Percentiles rank a stretch among this genome's conserved stretches.
Evolutionary conservation across 1,140 invertebrate species (phyloP).

Genomic region (Choristoneura fumiferana): DNA sequence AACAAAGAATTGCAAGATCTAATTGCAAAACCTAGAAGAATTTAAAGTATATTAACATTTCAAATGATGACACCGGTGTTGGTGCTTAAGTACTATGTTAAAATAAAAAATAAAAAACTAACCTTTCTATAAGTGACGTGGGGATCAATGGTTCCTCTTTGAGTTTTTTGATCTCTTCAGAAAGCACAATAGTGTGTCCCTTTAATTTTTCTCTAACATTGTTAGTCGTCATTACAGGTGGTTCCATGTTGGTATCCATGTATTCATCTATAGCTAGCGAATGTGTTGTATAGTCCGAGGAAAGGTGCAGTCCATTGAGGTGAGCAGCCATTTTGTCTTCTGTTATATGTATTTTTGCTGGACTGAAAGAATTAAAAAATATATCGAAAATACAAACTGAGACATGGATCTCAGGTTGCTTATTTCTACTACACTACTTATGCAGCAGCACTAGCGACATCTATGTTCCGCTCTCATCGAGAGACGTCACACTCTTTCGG

Average conservation of each 20-base stretch:
- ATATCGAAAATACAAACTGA: too few relatives aligned
- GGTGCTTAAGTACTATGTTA: too few relatives aligned
- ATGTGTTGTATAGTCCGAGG: constrained; percentile 69
- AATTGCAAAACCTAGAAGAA: too few relatives aligned
- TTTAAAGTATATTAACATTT: not conserved
- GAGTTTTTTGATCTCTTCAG: constrained; percentile 84
- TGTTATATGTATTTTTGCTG: constrained; percentile 87
- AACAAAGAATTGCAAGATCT: too few relatives aligned
- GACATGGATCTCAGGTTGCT: too few relatives aligned
- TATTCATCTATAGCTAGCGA: constrained; percentile 43
- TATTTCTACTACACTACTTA: too few relatives aligned
- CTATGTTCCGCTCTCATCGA: too few relatives aligned
- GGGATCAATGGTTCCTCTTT: constrained; percentile 82
- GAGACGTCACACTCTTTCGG: too few relatives aligned
- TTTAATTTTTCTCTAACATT: constrained; percentile 75
- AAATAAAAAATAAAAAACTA: too few relatives aligned
- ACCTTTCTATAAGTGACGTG: constrained; percentile 80
- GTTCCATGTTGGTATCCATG: constrained; percentile 55
- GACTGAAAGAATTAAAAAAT: constrained; percentile 55
- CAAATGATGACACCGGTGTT: too few relatives aligned
- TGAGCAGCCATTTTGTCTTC: constrained; percentile 90
- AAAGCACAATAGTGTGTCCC: constrained; percentile 81
- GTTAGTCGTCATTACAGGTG: constrained; percentile 15
- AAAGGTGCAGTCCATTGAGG: constrained; percentile 85
- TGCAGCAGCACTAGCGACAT: too few relatives aligned